Evolutionary conservation across 1,140 invertebrate genomes (phyloP), one percentile per base, ranked within the genome.

Genomic region (Conus betulinus): DNA sequence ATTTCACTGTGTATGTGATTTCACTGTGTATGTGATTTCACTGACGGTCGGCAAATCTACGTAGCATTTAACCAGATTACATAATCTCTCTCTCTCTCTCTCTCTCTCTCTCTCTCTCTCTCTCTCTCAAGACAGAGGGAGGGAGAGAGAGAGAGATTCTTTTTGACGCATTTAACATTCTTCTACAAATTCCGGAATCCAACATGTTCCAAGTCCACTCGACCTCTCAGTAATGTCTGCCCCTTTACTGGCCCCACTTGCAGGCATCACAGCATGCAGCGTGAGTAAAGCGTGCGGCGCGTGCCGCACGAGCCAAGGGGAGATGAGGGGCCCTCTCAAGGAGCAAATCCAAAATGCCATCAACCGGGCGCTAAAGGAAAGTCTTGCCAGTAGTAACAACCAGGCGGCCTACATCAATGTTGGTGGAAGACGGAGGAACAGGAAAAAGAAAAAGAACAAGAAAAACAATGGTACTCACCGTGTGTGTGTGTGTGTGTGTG

Each of bases 311-410:
- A 51, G 63, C 25, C 53, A 25, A 76, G 83, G 76, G 76, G 88
- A 85, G 83, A 85, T 88, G 84, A 79, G 84, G 74, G 76, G 84
- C 74, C 88, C 88, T 85, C 84, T 85, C 20, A 76, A 52, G 67
- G 84, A 88, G 71, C 84, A 85, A 23, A 53, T 88, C 39, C 88
- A 85, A 51, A 88, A 85, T 88, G 83, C 71, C 82, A 85, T 88
- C 88, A 88, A 85, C 88, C 55, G 84, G 25, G 84, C 76, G 51
- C 78, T 88, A 71, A 57, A 52, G 27, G 84, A 86, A 27, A 67
- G 71, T 53, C 84, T 86, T 1, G 84, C 17, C 67, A 74, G n/a
- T 27, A 63, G 25, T 71, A 57, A 78, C 67, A 11, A n/a, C 20
- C 82, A 79, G 52, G 52, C 60, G 25, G 87, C 87, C 76, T 81